Base-by-base conservation (phyloP, 2,797 vertebrate species). In the Tachyglossus aculeatus region DNA sequence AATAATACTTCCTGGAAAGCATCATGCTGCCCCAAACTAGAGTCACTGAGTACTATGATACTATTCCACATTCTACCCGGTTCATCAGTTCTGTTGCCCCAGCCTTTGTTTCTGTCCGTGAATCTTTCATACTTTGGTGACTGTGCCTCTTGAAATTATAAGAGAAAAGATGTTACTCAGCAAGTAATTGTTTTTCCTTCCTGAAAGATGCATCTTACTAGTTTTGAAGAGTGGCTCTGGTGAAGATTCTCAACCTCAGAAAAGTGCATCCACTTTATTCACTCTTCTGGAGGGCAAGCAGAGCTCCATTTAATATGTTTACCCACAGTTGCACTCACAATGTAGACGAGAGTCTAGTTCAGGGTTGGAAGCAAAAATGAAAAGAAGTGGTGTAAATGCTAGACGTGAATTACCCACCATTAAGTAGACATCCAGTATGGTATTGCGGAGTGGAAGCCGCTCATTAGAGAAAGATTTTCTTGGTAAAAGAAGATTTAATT, bases 361-460 rank as follows among this genome's bases (percentile, higher is more conserved):
- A 27, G 73, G 76, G 54, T 69, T 77, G 62, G 37, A 62, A 67
- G 41, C 60, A 72, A 61, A 84, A 81, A 69, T 48, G 44, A 79
- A 90, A 80, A 71, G 76, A 86, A 83, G 68, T 81, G 53, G 65
- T 70, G 73, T 60, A 70, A 86, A 84, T 65, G 59, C 33, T 67
- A 61, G 57, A 60, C 69, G 65, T 19, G 7, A 59, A 64, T 83
- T 47, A 62, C 65, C 22, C 39, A n/a, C 64, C 71, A 53, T 63
- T 73, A 48, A 59, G 67, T 40, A 57, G 53, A 52, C 41, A 21
- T 51, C 9, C 48, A 68, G 44, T 32, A 1, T 14, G 1, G 52
- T 25, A 13, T 9, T 41, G 37, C 47, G 37, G 68, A 4, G 29
- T 40, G 64, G 34, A 21, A 2, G 37, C 31, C 8, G 18, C 39